phyloP scores from a whole-genome alignment of 2,113 vertebrate genomes.

The Candoia aspera region DNA sequence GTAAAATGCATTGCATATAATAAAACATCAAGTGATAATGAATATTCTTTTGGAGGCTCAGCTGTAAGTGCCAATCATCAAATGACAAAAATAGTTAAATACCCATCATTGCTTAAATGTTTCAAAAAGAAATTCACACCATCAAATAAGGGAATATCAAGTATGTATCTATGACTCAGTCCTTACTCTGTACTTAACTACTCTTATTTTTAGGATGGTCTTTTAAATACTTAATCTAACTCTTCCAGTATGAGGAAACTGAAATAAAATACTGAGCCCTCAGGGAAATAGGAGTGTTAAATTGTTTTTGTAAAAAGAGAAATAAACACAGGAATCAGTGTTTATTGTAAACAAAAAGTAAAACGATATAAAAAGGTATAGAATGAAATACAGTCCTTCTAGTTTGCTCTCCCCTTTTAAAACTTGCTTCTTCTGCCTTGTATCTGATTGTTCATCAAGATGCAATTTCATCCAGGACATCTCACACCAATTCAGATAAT shows the following conservation, averaged over 20 bases:
- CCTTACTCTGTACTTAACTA: neutral
- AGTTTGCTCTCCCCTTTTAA: slow-evolving; percentile 48
- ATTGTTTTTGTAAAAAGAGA: slow-evolving; percentile 42
- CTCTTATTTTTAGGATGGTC: neutral
- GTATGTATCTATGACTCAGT: neutral
- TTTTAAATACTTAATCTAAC: neutral
- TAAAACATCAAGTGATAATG: neutral
- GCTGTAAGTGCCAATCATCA: neutral
- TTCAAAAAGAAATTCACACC: neutral
- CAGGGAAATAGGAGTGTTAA: slow-evolving; percentile 59
- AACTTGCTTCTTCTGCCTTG: slow-evolving; percentile 34
- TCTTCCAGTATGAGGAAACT: neutral
- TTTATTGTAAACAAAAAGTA: slow-evolving; percentile 34
- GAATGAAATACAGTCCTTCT: slow-evolving; percentile 36
- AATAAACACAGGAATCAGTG: slow-evolving; percentile 58
- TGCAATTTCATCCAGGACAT: slow-evolving; percentile 42
- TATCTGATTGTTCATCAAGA: slow-evolving; percentile 41
- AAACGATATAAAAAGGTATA: slow-evolving; percentile 37
- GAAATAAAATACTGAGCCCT: slow-evolving; percentile 33
- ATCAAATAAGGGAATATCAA: neutral
- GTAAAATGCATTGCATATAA: neutral
- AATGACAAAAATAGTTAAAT: neutral
- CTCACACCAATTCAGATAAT: slow-evolving; percentile 15
- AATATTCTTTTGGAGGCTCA: neutral
- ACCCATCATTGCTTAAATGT: neutral